Conservation (phyloP, 2,113 vertebrate genomes). For the Odobenus rosmarus region DNA sequence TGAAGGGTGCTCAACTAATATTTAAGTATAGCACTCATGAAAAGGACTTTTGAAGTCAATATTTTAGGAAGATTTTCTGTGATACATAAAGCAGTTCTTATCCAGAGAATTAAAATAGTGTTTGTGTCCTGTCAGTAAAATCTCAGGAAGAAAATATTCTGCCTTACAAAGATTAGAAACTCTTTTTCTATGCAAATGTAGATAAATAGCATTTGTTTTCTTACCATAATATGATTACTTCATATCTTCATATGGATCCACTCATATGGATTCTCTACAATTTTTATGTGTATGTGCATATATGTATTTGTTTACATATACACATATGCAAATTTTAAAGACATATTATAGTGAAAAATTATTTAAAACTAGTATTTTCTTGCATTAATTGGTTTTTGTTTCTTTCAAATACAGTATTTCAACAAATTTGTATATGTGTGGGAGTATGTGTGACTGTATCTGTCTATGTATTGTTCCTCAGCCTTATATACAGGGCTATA, state of each 20-base stretch:
- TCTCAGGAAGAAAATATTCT: neutral
- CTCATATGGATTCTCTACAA: neutral
- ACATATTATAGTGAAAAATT: neutral
- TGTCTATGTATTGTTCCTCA: neutral
- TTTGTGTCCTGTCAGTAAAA: neutral
- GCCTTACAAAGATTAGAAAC: neutral
- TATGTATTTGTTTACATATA: neutral
- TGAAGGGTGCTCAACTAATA: neutral
- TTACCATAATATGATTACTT: neutral
- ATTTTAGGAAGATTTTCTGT: slow-evolving; percentile 6
- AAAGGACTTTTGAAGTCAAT: neutral
- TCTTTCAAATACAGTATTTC: neutral
- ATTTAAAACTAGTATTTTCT: slow-evolving; percentile 10
- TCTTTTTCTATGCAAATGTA: neutral
- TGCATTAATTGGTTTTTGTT: neutral
- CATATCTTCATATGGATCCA: neutral
- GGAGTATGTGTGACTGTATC: neutral
- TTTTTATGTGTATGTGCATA: neutral
- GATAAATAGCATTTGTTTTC: neutral
- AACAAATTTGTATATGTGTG: neutral
- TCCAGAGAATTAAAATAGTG: neutral
- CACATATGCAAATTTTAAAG: neutral
- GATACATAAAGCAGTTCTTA: neutral
- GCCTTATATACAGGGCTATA: neutral
- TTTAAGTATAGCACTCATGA: neutral